Percentiles rank a stretch among this genome's conserved stretches.
phyloP scores from a whole-genome alignment of 1,140 invertebrate genomes.

The Atta colombica region DNA sequence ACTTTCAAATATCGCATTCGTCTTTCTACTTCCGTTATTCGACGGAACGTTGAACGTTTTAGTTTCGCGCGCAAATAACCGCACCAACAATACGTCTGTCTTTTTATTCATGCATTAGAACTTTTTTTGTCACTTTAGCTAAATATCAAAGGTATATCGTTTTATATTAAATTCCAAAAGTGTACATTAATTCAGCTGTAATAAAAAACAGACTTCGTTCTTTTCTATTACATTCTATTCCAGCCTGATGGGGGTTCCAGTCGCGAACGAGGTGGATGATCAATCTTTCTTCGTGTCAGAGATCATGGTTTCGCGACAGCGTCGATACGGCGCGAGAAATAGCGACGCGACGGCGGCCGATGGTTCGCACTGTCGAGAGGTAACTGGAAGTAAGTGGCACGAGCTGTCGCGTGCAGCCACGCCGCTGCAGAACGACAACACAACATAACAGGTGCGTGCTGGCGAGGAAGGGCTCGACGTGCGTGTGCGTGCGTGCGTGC shows the following conservation, averaged over 20 bases:
- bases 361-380: constrained; percentile 33
- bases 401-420: constrained; percentile 75
- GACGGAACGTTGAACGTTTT: neutral
- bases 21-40: constrained; percentile 2
- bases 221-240: constrained; percentile 1
- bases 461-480: constrained; percentile 60
- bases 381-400: constrained; percentile 74
- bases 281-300: constrained; percentile 24
- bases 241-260: constrained; percentile 7
- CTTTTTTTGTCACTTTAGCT: no score
- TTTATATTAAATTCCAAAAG: no score
- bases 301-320: neutral
- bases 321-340: constrained; percentile 47
- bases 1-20: neutral
- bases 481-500: constrained; percentile 24
- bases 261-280: neutral
- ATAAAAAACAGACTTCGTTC: neutral
- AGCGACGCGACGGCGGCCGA: constrained; percentile 12
- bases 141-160: no score
- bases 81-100: neutral
- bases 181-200: no score
- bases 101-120: no score
- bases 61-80: neutral
- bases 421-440: constrained; percentile 59
- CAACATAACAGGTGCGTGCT: constrained; percentile 72